phyloP scores from a whole-genome alignment of 2,888 invertebrate species.

The Sthenelais limicola region DNA sequence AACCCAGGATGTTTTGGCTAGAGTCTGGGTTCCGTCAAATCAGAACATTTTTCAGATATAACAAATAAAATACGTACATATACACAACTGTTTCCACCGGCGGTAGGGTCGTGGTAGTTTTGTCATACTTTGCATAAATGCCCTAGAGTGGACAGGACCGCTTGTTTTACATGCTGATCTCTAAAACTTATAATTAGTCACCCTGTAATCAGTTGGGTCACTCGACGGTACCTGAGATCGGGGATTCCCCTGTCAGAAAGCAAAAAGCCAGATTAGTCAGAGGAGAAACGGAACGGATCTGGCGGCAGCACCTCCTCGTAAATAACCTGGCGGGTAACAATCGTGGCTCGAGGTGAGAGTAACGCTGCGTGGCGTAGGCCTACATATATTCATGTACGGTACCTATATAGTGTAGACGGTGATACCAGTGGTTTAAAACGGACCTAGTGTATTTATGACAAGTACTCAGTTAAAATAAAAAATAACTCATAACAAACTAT shows the following conservation, averaged over 20 bases:
- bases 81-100: slow-evolving; percentile 36
- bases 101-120: slow-evolving; percentile 24
- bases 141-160: slow-evolving; percentile 27
- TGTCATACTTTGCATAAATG: slow-evolving; percentile 34
- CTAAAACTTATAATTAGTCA: slow-evolving; percentile 35
- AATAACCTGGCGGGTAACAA: too few relatives aligned
- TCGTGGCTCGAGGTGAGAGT: too few relatives aligned
- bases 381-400: too few relatives aligned
- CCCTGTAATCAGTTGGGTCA: slow-evolving; percentile 37
- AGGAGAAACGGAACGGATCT: neutral
- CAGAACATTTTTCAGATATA: slow-evolving; percentile 31
- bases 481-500: too few relatives aligned
- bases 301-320: too few relatives aligned
- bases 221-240: slow-evolving; percentile 25
- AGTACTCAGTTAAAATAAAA: too few relatives aligned
- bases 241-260: slow-evolving; percentile 35
- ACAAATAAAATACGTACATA: slow-evolving; percentile 37
- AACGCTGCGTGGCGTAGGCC: too few relatives aligned
- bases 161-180: slow-evolving; percentile 30
- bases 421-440: too few relatives aligned
- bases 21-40: slow-evolving; percentile 33
- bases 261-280: slow-evolving; percentile 3
- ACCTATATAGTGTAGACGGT: too few relatives aligned
- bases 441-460: too few relatives aligned
- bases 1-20: too few relatives aligned